These are phyloP conservation scores for Cecidostiba fungosa DNA, from an alignment of 2,888 invertebrate species.

Conservation along the genomic window DNA sequence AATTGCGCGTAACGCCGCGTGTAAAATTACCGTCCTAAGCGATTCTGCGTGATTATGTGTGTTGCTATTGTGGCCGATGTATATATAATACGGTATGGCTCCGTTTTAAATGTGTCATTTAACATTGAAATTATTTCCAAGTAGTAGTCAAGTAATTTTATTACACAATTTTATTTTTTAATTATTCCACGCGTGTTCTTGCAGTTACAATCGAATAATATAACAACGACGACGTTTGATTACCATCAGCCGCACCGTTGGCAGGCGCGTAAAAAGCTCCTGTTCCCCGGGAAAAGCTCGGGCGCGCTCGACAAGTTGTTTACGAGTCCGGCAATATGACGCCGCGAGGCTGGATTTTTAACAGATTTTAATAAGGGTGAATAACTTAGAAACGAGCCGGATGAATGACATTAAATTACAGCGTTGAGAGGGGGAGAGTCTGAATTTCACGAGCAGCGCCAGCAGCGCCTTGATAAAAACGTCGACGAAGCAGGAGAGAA, in stretches of 20 bases:
- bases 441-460: conserved; percentile 46
- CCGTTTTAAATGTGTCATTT: not conserved
- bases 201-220: no score
- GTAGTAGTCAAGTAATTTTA: not conserved
- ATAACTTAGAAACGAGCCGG: conserved; percentile 72
- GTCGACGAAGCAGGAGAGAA: not conserved
- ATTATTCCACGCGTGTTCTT: no score
- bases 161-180: no score
- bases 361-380: conserved; percentile 75
- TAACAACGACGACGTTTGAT: conserved; percentile 45
- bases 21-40: conserved; percentile 36
- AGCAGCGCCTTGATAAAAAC: conserved; percentile 52
- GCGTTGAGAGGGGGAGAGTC: not conserved
- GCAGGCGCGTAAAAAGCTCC: conserved; percentile 52
- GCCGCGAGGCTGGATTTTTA: conserved; percentile 69
- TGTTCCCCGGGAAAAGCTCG: not conserved
- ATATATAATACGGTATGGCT: no score
- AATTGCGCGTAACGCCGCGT: conserved; percentile 38
- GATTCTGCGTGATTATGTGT: conserved; percentile 24
- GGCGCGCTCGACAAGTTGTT: conserved; percentile 61
- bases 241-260: not conserved
- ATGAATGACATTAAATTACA: conserved; percentile 78
- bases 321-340: conserved; percentile 67
- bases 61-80: conserved; percentile 16
- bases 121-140: not conserved